Conservation (phyloP, 1,140 invertebrate species). For the Oncopeltus fasciatus region DNA sequence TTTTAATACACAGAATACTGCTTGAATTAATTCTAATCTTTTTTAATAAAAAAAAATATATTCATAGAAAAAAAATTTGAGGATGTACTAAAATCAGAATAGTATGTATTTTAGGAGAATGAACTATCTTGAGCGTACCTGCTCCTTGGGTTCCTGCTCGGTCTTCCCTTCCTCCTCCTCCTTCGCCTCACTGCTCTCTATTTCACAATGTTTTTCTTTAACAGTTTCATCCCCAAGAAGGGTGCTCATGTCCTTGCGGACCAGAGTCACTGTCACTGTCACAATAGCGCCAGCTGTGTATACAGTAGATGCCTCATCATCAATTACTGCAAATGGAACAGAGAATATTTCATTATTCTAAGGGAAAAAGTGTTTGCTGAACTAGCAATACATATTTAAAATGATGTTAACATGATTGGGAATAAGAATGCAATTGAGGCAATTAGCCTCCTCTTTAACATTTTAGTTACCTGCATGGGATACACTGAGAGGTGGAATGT, state of each 20-base stretch:
- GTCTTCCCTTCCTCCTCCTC: slow-evolving; percentile 38
- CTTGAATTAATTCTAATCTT: no score
- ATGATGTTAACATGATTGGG: not conserved
- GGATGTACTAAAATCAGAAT: no score
- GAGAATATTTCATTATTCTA: not conserved
- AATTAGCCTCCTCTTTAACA: no score
- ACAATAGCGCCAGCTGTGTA: slow-evolving; percentile 95
- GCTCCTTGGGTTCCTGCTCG: slow-evolving; percentile 27
- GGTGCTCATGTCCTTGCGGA: slow-evolving; percentile 61
- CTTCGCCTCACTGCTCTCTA: slow-evolving; percentile 33
- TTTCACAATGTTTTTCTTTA: slow-evolving; percentile 36
- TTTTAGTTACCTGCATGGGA: no score
- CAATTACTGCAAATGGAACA: slow-evolving; percentile 58
- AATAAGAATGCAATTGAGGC: no score
- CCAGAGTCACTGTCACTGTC: slow-evolving; percentile 82
- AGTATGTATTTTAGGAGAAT: not conserved
- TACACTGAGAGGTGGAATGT: no score
- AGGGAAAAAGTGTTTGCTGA: not conserved
- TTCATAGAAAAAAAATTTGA: no score
- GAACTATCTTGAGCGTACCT: not conserved
- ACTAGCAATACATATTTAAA: not conserved
- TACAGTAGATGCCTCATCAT: slow-evolving; percentile 89
- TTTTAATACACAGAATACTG: no score
- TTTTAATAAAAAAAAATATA: no score
- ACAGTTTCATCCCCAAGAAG: slow-evolving; percentile 61